Conservation (phyloP, 2,797 vertebrate species). For the Siniperca obscura region DNA sequence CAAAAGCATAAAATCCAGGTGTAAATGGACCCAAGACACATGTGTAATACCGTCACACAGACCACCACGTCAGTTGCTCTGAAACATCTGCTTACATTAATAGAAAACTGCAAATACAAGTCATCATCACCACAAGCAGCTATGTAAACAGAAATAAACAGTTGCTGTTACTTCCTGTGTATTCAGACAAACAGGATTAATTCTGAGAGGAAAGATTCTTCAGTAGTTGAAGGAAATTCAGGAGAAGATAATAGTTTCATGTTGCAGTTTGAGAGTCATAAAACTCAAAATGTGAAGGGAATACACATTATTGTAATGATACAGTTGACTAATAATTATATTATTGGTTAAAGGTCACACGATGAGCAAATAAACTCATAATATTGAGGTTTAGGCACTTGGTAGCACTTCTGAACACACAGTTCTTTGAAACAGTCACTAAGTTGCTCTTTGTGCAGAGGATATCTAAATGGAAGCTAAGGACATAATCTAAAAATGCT, state of each 20-base stretch:
- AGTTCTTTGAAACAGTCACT: background rate
- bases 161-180: conserved; percentile 42
- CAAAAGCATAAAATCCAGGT: conserved; percentile 13
- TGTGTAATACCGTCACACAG: background rate
- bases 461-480: background rate
- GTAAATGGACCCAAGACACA: background rate
- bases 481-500: background rate
- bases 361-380: background rate
- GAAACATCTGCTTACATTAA: conserved; percentile 45
- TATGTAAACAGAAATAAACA: conserved; percentile 48
- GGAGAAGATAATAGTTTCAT: background rate
- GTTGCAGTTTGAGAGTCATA: conserved; percentile 14
- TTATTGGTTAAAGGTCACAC: conserved; percentile 1
- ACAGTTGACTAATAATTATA: conserved; percentile 15
- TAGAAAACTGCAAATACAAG: conserved; percentile 42
- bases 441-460: background rate
- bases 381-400: background rate
- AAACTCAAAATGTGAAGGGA: conserved; percentile 11
- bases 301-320: conserved; percentile 2
- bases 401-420: background rate
- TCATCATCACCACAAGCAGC: conserved; percentile 17
- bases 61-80: conserved; percentile 28
- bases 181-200: conserved; percentile 28
- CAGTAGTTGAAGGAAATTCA: background rate
- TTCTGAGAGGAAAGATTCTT: conserved; percentile 22